Evolutionary conservation across 2,797 vertebrate genomes (phyloP).

Genomic region (Fistularia tabacaria): DNA sequence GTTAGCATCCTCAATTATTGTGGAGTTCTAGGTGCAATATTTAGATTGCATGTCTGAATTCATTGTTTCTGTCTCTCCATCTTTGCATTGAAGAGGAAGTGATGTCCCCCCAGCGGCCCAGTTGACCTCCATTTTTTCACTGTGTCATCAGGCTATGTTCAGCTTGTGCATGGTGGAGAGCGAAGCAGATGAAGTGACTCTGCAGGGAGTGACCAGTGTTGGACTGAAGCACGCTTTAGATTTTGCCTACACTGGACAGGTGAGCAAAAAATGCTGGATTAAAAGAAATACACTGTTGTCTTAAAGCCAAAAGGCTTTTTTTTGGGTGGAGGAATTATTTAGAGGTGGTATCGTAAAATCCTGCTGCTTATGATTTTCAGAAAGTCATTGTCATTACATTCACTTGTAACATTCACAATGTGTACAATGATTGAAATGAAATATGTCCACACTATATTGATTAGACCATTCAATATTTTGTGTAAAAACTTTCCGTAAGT

Average conservation of each 20-base stretch:
- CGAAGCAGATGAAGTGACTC: conserved; percentile 90
- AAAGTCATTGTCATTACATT: no score
- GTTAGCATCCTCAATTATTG: background rate
- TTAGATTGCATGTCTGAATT: no score
- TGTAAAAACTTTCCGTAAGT: no score
- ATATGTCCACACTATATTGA: background rate
- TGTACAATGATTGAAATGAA: background rate
- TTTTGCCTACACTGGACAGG: conserved; percentile 97
- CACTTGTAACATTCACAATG: no score
- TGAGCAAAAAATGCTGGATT: conserved; percentile 54
- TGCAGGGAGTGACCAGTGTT: conserved; percentile 91
- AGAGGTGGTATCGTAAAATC: no score
- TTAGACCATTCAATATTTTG: no score
- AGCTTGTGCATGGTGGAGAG: conserved; percentile 98
- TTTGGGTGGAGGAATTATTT: no score
- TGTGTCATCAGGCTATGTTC: conserved; percentile 89
- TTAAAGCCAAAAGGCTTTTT: no score
- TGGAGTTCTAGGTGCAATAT: background rate
- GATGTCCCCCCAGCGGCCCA: conserved; percentile 11
- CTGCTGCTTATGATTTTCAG: no score
- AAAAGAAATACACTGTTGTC: no score
- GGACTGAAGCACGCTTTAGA: conserved; percentile 95
- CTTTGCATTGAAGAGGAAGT: background rate
- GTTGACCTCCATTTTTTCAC: conserved; percentile 25
- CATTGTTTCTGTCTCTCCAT: no score